Conservation (phyloP, 2,797 vertebrate species). For the Petrocephalus sullivani region DNA sequence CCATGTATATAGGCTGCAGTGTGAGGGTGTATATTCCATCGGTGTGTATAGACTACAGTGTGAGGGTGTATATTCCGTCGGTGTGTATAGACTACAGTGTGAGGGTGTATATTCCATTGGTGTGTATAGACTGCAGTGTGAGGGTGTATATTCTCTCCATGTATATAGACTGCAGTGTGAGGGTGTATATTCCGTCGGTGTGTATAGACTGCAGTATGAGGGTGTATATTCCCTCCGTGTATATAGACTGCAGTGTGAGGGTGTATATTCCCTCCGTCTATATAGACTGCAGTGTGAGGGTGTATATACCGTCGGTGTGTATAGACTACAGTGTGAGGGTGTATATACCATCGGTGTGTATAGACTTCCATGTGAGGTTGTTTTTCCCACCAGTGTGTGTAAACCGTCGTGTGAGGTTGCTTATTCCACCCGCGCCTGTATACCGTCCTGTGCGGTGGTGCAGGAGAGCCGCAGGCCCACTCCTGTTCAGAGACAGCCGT, state of each 20-base stretch:
- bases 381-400: background rate
- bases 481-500: slow-evolving; percentile 50
- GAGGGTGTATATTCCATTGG: background rate
- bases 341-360: background rate
- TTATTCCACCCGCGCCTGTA: background rate
- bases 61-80: no score
- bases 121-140: background rate
- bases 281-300: no score
- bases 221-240: background rate
- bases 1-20: no score
- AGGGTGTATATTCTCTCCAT: background rate
- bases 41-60: no score
- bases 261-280: background rate
- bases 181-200: background rate
- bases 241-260: background rate
- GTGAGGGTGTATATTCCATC: no score
- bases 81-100: background rate
- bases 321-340: background rate
- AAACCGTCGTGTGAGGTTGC: background rate
- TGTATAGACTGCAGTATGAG: background rate
- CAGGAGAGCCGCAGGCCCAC: slow-evolving; percentile 33
- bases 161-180: background rate
- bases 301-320: no score
- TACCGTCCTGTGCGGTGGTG: slow-evolving; percentile 14
- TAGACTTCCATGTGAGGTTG: background rate